Percentiles rank a stretch among this genome's conserved stretches.
Evolutionary conservation across 1,140 invertebrate species (phyloP).

Genomic region (Euschistus heros): DNA sequence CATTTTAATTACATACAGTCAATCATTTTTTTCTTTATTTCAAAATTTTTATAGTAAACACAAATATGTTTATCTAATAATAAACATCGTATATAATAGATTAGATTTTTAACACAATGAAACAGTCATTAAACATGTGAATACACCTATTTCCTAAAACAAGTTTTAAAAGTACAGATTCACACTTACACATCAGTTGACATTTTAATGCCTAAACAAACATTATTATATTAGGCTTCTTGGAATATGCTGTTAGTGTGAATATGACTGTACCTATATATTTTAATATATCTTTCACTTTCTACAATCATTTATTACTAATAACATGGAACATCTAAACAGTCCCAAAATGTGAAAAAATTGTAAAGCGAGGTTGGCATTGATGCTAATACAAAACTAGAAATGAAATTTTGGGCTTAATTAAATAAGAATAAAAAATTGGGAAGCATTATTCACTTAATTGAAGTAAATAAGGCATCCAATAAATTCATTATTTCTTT

Average conservation of each 20-base stretch:
- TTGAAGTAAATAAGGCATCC: too few relatives aligned
- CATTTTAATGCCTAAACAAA: too few relatives aligned
- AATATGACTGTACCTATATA: slow-evolving; percentile 1
- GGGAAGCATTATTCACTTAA: too few relatives aligned
- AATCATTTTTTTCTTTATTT: slow-evolving; percentile 10
- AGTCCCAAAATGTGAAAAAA: too few relatives aligned
- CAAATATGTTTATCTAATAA: slow-evolving; percentile 17
- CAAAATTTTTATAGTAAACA: slow-evolving; percentile 19
- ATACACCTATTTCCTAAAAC: slow-evolving; percentile 14
- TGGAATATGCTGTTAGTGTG: too few relatives aligned
- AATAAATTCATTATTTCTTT: too few relatives aligned
- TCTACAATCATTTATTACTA: not conserved
- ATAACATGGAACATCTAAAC: not conserved
- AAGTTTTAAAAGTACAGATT: slow-evolving; percentile 7
- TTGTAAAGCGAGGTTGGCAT: too few relatives aligned
- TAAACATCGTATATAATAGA: slow-evolving; percentile 20
- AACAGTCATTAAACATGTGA: slow-evolving; percentile 23
- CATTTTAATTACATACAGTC: slow-evolving; percentile 4
- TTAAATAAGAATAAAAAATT: too few relatives aligned
- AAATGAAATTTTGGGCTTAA: too few relatives aligned
- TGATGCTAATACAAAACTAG: too few relatives aligned
- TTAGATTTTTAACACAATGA: slow-evolving; percentile 21
- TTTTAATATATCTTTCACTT: not conserved
- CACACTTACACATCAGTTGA: not conserved
- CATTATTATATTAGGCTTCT: too few relatives aligned